phyloP scores from a whole-genome alignment of 2,113 vertebrate species.

The Ictalurus punctatus region DNA sequence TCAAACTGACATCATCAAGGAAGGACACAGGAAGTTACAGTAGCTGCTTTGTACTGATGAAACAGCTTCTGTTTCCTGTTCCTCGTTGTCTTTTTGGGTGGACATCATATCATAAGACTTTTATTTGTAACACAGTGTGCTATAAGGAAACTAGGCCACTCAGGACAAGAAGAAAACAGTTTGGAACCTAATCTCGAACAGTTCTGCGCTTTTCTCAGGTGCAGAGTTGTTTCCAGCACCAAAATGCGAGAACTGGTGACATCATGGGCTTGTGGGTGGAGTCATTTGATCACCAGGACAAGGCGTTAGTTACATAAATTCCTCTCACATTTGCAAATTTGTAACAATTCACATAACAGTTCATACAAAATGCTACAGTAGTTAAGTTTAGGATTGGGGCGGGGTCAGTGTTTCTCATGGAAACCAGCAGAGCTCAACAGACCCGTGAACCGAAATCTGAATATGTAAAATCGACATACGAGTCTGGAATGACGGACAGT shows the following conservation, averaged over 20 bases:
- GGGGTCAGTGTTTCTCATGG: background rate
- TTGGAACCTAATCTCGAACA: background rate
- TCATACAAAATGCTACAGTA: background rate
- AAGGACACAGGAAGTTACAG: constrained; percentile 3
- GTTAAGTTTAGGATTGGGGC: background rate
- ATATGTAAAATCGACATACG: background rate
- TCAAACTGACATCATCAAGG: background rate
- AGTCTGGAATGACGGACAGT: no score
- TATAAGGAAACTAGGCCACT: background rate
- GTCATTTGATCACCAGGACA: background rate
- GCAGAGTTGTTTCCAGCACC: background rate
- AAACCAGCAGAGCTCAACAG: no score
- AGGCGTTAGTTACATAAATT: background rate
- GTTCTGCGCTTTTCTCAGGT: background rate
- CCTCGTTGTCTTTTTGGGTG: background rate
- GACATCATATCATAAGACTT: background rate
- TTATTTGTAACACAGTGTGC: background rate
- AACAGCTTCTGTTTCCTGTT: background rate
- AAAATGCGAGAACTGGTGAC: background rate
- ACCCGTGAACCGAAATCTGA: background rate
- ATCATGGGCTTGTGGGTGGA: background rate
- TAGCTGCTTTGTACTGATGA: background rate
- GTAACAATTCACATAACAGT: background rate
- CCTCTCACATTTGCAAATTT: background rate
- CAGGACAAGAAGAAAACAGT: background rate